Base-by-base conservation (phyloP, 2,797 vertebrate species). In the Aldrovandia affinis region DNA sequence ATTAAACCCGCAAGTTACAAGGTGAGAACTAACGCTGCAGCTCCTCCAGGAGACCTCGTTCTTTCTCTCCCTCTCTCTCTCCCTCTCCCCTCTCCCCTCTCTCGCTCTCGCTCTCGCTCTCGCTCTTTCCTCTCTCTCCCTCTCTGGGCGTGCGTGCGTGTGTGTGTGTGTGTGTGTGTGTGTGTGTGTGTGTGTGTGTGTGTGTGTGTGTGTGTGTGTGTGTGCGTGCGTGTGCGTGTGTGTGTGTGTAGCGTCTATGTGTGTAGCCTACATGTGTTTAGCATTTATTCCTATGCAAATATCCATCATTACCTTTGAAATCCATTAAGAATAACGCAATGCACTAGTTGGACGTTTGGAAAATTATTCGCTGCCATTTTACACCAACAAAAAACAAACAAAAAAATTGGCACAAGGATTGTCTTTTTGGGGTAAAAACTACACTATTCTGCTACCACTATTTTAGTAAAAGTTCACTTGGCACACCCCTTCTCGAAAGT, bases 1-100 rank as follows among this genome's bases (percentile, higher is more conserved):
- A 95, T 97, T 89, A 98, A 97, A 94, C 95, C 96, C 94, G 95
- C 92, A 87, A 95, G 94, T 92, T 96, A 95, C 94, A 97, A 97
- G 96, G 95, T 97, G 95, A 97, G 96, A 91, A 89, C 91, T 90
- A 87, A 91, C 85, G 54, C 78, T 84, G 59, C 78, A 83, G 57
- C 83, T 44, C 47, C 59, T 84, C 77, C 57, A 36, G 30, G 77
- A 80, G 77, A 78, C 73, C 54, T 18, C 79, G 50, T 33, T 57
- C 73, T 33, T 8, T 36, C 1, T 28, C 33, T 5, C 65, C 65
- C 12, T 42, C 1, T 80, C 55, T 80, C 7, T 75, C 1, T 82
- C 54, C n/a, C 0, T 12, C 73, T 33, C 15, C 73, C 18, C 28
- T 36, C 1, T 28, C 33, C 65, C 65, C 12, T 42, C 1, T 80